Conservation (phyloP, 2,888 invertebrate species). For the Dioctria rufipes region DNA sequence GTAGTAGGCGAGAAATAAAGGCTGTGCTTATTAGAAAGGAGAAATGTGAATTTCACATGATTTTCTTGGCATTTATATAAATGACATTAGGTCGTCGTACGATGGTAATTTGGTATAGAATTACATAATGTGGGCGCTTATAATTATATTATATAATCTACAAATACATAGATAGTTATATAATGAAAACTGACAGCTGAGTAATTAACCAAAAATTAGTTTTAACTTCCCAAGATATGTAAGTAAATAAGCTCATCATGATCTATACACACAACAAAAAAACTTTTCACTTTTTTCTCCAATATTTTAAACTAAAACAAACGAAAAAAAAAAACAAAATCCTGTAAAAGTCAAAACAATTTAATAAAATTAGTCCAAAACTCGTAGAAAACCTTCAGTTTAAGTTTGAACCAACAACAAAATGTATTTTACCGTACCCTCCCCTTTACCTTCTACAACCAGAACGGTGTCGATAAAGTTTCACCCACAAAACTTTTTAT, state of each 20-base stretch:
- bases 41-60: not conserved
- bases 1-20: constrained; percentile 26
- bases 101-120: not conserved
- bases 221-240: not conserved
- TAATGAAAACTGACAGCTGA: not conserved
- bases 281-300: not conserved
- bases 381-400: constrained; percentile 30
- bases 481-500: constrained; percentile 49
- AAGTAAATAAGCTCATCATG: constrained; percentile 26
- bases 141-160: no score
- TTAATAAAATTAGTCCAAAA: constrained; percentile 44
- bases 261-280: not conserved
- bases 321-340: not conserved
- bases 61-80: constrained; percentile 19
- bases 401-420: constrained; percentile 37
- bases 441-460: not conserved
- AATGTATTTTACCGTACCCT: constrained; percentile 15
- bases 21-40: not conserved
- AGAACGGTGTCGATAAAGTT: constrained; percentile 9
- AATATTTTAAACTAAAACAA: not conserved
- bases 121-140: no score
- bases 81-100: constrained; percentile 32
- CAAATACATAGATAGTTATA: no score
- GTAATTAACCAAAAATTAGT: not conserved
- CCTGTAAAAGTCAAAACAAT: constrained; percentile 42